Conservation (phyloP, 2,113 vertebrate species). For the Lepus europaeus region DNA sequence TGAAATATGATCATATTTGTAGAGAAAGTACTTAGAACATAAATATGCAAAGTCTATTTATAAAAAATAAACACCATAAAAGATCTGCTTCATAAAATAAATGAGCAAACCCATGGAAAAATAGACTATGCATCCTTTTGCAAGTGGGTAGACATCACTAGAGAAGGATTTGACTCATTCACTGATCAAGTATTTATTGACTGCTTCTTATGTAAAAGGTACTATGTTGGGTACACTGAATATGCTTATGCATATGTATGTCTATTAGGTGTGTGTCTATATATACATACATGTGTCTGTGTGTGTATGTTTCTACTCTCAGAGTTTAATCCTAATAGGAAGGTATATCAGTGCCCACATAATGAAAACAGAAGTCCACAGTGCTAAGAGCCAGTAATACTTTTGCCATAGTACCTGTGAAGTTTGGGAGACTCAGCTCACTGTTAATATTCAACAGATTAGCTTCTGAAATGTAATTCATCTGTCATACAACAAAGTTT, state of each 20-base stretch:
- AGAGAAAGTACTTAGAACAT: slow-evolving; percentile 11
- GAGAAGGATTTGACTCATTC: background rate
- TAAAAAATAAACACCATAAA: too few species aligned
- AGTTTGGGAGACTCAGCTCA: background rate
- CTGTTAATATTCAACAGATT: background rate
- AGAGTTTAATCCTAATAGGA: slow-evolving; percentile 1
- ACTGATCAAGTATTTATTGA: slow-evolving; percentile 19
- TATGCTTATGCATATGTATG: background rate
- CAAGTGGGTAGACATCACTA: background rate
- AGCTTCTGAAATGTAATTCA: background rate
- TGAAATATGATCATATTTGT: slow-evolving; percentile 12
- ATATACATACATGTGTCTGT: background rate
- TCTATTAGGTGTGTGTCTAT: background rate
- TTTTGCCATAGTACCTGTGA: background rate
- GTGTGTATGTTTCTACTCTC: background rate
- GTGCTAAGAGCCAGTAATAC: background rate
- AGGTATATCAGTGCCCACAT: background rate
- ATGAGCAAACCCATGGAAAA: slow-evolving; percentile 14
- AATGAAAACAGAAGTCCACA: background rate
- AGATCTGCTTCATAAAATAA: slow-evolving; percentile 1
- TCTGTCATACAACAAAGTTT: background rate
- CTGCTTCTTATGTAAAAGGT: background rate
- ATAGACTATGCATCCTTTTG: background rate
- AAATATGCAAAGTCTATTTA: background rate
- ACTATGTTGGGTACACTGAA: background rate